Evolutionary conservation across 2,797 vertebrate species (phyloP), one percentile per base, ranked within the genome.

Genomic region (Notolepis coatsorum): DNA sequence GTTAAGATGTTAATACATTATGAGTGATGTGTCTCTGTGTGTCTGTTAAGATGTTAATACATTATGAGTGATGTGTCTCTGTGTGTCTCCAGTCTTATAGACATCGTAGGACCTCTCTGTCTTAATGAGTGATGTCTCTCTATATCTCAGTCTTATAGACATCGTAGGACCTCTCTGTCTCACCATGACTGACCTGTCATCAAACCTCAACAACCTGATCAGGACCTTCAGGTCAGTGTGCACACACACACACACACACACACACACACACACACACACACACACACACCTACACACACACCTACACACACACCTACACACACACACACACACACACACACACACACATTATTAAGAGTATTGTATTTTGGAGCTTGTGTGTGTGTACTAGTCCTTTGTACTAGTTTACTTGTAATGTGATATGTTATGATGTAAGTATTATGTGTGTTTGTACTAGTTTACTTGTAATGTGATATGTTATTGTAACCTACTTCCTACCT

Each of bases 211-310:
- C 84, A 80, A 77, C 69, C 70, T 94, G 51, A 85, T 93, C 65
- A 79, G 79, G 71, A 94, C 93, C 0, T 93, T 93, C 83, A 92
- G 90, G 93, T 93, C 54, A 88, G 88, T 50, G 17, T 18, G 35
- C 31, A 17, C n/a, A 35, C 55, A 39, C 42, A 25, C 39, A 20
- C 20, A 38, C 31, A 17, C n/a, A 35, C 55, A 39, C 42, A 25
- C 39, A 53, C 9, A 37, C 38, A 15, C 12, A 23, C 31, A 37
- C 2, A 21, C 48, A 61, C 20, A 42, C 10, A 23, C 12, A 9
- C 18, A 12, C 10, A 1, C 43, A 23, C 12, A 12, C 18, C 42
- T 57, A 12, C 33, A 7, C 15, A 21, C 7, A 35, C 13, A 30
- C 43, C 7, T 17, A 1, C 46, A 48, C 46, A n/a, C n/a, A n/a